Base-by-base conservation (phyloP, 2,797 vertebrate species). In the Cossypha heuglini region DNA sequence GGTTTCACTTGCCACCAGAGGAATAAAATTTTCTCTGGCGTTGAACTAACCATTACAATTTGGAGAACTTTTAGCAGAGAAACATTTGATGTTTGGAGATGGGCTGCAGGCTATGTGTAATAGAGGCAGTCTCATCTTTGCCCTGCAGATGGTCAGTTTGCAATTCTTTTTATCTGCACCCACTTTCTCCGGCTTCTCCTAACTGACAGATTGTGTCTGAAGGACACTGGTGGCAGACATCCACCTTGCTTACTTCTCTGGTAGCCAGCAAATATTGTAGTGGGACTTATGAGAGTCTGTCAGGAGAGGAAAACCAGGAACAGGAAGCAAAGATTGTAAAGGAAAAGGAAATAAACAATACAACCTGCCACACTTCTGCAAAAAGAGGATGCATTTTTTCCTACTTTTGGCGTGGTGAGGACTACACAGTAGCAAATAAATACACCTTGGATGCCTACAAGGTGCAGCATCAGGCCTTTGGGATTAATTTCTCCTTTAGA, bases 261-360 rank as follows among this genome's bases (percentile, higher is more conserved):
- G 5, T 40, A 46, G 18, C 13, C n/a, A 79, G n/a, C 9, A 64
- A 74, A 37, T 1, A 4, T 2, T 52, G 26, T 17, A 10, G 26
- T 37, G 19, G 5, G 9, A 29, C 18, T 63, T 86, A 52, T 10
- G 19, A 80, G 12, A 48, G 42, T 10, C 8, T 52, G 21, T 69
- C 29, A 67, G 33, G 57, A 90, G 82, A 76, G 28, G 29, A 79
- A 89, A 94, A 66, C 4, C 15, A 69, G 63, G 76, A 92, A 26
- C 2, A 72, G 10, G 12, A 77, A 29, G 9, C 28, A 71, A 59
- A 58, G 16, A 54, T 1, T 22, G 16, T 18, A 52, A 28, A 5
- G 20, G 17, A 54, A 81, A 78, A 19, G 1, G 6, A 46, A 22
- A 67, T 2, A 83, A 82, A 13, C 13, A 61, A n/a, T 25, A n/a